Percentiles rank a stretch among this genome's conserved stretches.
These are phyloP conservation scores for Mormyrops attenuatus DNA, from an alignment of 2,797 vertebrate species.

Conservation along the genomic window DNA sequence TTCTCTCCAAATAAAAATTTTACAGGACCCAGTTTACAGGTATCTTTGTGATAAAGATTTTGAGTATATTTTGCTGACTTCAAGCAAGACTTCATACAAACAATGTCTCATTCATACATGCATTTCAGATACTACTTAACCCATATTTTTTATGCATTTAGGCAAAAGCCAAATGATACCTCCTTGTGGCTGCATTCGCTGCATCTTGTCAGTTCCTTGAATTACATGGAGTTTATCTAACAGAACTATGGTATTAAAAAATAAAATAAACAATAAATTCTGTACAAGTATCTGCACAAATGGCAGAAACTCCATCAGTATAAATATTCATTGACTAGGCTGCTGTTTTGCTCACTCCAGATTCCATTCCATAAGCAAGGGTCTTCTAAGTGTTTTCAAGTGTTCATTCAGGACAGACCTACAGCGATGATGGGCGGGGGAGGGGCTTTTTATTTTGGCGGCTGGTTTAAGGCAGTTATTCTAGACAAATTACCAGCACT, in stretches of 20 bases:
- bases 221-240: neutral
- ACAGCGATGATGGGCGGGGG: conserved; percentile 49
- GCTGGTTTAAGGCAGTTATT: conserved; percentile 54
- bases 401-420: conserved; percentile 59
- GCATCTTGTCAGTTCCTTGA: neutral
- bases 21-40: neutral
- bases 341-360: conserved; percentile 62
- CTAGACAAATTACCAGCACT: conserved; percentile 65
- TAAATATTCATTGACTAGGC: conserved; percentile 28
- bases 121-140: neutral
- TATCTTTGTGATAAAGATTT: neutral
- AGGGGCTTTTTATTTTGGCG: conserved; percentile 40
- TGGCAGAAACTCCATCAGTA: neutral
- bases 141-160: neutral
- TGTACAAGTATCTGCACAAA: neutral
- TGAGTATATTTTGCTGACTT: neutral
- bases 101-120: neutral
- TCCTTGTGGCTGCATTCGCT: neutral
- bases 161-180: neutral
- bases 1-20: neutral
- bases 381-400: conserved; percentile 60
- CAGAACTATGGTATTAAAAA: neutral
- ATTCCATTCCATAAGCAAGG: conserved; percentile 71
- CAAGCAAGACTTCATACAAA: neutral
- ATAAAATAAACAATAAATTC: neutral